Evolutionary conservation across 2,797 vertebrate species (phyloP).

Genomic region (Chrysocyon brachyurus): DNA sequence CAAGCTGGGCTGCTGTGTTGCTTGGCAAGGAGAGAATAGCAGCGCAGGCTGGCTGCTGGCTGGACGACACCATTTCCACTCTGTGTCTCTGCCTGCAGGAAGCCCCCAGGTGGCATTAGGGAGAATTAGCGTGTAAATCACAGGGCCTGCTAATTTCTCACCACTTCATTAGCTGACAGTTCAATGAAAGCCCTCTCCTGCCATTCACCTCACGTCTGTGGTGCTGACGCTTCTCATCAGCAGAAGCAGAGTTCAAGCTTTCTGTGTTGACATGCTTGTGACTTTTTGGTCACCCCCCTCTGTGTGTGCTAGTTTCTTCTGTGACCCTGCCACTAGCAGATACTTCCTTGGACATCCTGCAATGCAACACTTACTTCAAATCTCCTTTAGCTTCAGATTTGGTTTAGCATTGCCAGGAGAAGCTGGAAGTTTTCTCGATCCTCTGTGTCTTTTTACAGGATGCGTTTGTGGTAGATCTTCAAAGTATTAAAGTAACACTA

Average conservation of each 20-base stretch:
- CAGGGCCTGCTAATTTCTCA: conserved; percentile 67
- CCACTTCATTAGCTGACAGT: conserved; percentile 64
- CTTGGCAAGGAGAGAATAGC: conserved; percentile 43
- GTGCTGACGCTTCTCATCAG: neutral
- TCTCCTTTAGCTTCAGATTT: neutral
- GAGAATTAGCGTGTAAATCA: conserved; percentile 67
- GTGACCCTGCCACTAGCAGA: conserved; percentile 35
- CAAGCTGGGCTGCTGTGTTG: conserved; percentile 64
- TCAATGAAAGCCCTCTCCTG: neutral
- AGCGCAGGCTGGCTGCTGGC: neutral
- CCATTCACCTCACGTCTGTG: neutral
- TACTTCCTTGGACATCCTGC: neutral
- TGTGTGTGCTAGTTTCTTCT: neutral
- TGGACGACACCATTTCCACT: neutral
- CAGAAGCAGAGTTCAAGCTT: neutral
- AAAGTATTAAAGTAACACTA: neutral
- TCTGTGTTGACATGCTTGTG: neutral
- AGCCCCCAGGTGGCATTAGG: conserved; percentile 70
- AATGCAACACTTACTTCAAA: neutral
- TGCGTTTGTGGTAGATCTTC: neutral
- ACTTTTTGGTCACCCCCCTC: neutral
- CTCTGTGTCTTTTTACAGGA: neutral
- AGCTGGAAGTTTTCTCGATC: neutral
- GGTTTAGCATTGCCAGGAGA: neutral
- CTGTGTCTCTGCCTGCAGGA: neutral